These are phyloP conservation scores for Cyclargus thomasi DNA, from an alignment of 1,140 invertebrate species.

Conservation along the genomic window DNA sequence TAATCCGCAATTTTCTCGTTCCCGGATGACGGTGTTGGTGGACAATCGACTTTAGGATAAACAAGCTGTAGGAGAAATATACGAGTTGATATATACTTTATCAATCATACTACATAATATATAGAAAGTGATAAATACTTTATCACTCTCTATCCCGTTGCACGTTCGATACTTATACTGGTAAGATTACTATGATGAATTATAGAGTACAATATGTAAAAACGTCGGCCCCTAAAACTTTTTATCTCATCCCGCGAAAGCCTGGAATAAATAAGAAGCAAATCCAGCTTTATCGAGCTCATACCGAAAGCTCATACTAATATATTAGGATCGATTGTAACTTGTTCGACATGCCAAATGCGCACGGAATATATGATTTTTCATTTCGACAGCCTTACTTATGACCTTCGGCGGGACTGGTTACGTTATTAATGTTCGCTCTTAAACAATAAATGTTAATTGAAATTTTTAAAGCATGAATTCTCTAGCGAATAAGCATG, in stretches of 20 bases:
- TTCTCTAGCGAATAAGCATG: background rate
- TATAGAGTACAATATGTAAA: background rate
- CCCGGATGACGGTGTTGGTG: too few relatives aligned
- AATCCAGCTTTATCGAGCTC: constrained; percentile 10
- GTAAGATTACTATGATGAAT: background rate
- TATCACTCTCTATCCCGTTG: too few relatives aligned
- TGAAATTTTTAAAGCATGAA: background rate
- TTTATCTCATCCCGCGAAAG: background rate
- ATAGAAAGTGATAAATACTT: too few relatives aligned
- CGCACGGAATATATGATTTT: constrained; percentile 20
- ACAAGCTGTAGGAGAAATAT: too few relatives aligned
- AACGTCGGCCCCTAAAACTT: background rate
- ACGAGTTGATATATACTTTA: too few relatives aligned
- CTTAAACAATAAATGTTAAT: constrained; percentile 1
- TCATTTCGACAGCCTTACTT: constrained; percentile 2
- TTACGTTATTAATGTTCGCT: constrained; percentile 1
- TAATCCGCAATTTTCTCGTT: too few relatives aligned
- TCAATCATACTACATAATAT: too few relatives aligned
- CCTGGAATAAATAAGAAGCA: constrained; percentile 5
- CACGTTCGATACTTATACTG: background rate
- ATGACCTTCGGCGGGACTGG: background rate
- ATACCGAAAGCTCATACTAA: constrained; percentile 14
- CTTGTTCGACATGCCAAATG: constrained; percentile 30
- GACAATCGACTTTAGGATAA: too few relatives aligned
- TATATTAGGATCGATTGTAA: constrained; percentile 23